phyloP scores from a whole-genome alignment of 2,113 vertebrate genomes.

The Serilophus lunatus region DNA sequence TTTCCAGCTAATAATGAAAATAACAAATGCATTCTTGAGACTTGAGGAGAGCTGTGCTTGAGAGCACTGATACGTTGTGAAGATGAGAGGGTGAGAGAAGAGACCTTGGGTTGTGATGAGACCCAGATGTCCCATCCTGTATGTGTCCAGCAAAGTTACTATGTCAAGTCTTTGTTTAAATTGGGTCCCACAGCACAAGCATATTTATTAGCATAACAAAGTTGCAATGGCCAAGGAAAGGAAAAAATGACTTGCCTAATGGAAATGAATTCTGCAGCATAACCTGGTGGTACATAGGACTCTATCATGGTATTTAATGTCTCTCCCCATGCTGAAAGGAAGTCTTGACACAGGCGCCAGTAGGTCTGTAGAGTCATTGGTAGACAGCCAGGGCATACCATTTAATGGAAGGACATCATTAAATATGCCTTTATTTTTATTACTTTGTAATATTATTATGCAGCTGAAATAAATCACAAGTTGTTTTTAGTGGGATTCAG shows the following conservation, averaged over 20 bases:
- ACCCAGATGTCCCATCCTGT: conserved; percentile 31
- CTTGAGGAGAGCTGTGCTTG: neutral
- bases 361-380: conserved; percentile 51
- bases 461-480: conserved; percentile 56
- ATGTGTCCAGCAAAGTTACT: neutral
- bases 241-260: conserved; percentile 7
- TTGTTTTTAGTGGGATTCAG: conserved; percentile 24
- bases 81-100: conserved; percentile 6
- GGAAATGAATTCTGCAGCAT: conserved; percentile 34
- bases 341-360: conserved; percentile 36
- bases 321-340: neutral
- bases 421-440: conserved; percentile 58
- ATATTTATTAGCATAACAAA: conserved; percentile 40
- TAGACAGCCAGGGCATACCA: conserved; percentile 53
- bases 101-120: conserved; percentile 26
- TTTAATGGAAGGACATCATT: conserved; percentile 59
- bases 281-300: conserved; percentile 27
- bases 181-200: neutral
- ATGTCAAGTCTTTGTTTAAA: conserved; percentile 27
- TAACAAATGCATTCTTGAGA: neutral
- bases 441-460: conserved; percentile 56
- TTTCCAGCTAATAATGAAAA: conserved; percentile 7
- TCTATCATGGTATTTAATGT: conserved; percentile 6
- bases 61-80: neutral
- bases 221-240: neutral